A percentile compares a stretch with the other conserved stretches of the same genome.
phyloP scores from a whole-genome alignment of 2,113 vertebrate species.

The zebrafish (Danio rerio) region GRCz12tu NC_133193.1:28140001-28140500 shows the following conservation, averaged over 20 bases:
- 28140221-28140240: neutral
- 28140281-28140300: neutral
- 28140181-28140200: neutral
- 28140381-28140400: neutral
- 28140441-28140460: neutral
- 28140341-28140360: neutral
- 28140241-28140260: neutral
- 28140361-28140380: neutral
- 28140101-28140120: neutral
- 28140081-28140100: neutral
- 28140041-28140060: too few relatives aligned
- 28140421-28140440: too few relatives aligned
- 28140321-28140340: neutral
- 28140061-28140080: too few relatives aligned
- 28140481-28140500: neutral
- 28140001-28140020: too few relatives aligned
- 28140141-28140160: neutral
- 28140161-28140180: neutral
- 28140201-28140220: neutral
- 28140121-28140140: neutral
- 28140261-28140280: neutral
- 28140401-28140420: neutral
- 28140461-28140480: neutral
- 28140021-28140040: too few relatives aligned
- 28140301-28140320: neutral